These are phyloP conservation scores for Equus quagga DNA, from an alignment of 2,113 vertebrate genomes.

Conservation along the genomic window DNA sequence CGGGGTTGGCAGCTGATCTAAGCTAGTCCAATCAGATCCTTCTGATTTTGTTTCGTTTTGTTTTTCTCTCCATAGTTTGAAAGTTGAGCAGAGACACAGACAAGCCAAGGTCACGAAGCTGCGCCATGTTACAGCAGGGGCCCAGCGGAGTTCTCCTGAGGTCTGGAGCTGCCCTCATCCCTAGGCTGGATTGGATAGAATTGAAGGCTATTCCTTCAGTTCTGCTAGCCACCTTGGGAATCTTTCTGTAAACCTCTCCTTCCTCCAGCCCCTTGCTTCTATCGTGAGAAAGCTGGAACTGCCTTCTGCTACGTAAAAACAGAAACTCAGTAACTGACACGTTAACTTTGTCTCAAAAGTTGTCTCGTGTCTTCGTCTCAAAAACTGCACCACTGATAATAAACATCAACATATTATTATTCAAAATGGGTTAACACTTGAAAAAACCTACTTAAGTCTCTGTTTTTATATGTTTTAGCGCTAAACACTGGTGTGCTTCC, in stretches of 20 bases:
- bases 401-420: not conserved
- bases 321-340: not conserved
- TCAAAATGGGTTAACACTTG: not conserved
- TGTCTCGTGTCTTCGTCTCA: not conserved
- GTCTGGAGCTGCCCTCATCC: not conserved
- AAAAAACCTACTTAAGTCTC: not conserved
- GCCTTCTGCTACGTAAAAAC: not conserved
- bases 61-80: not conserved
- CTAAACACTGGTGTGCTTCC: not conserved
- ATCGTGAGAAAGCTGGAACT: not conserved
- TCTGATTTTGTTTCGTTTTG: not conserved
- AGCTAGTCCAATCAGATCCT: not conserved
- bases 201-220: not conserved
- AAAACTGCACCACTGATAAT: not conserved
- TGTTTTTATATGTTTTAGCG: not conserved
- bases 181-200: not conserved
- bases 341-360: not conserved
- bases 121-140: rapidly evolving
- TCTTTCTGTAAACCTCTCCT: not conserved
- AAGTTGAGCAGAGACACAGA: not conserved
- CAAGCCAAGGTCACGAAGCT: not conserved
- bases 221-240: not conserved
- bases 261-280: not conserved
- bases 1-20: not conserved
- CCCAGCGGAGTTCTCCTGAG: not conserved